Percentiles rank a stretch among this genome's conserved stretches.
Evolutionary conservation across 1,140 invertebrate species (phyloP).

Genomic region (Rhynchophorus ferrugineus): DNA sequence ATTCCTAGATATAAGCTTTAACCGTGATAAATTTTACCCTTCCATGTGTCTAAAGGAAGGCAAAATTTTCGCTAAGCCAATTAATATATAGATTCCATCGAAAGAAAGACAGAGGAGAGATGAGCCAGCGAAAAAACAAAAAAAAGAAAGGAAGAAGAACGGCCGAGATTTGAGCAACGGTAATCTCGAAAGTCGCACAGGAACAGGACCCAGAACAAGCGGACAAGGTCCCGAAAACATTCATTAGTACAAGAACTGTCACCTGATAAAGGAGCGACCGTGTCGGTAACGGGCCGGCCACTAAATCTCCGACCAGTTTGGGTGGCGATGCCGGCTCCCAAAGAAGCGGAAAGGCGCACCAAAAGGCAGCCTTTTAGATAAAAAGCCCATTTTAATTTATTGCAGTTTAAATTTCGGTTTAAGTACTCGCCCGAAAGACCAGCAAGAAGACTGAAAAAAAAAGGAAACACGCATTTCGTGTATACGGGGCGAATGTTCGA

Average conservation of each 20-base stretch:
- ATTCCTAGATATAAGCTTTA: too few relatives aligned
- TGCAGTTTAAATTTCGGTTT: constrained; percentile 15
- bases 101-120: not conserved
- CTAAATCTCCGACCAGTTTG: constrained; percentile 31
- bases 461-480: too few relatives aligned
- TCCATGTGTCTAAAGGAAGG: too few relatives aligned
- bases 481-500: too few relatives aligned
- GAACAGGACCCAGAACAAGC: constrained; percentile 16
- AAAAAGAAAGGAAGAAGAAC: too few relatives aligned
- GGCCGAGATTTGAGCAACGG: too few relatives aligned
- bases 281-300: constrained; percentile 33
- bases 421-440: too few relatives aligned
- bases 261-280: constrained; percentile 37
- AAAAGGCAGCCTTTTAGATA: constrained; percentile 17
- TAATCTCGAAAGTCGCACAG: constrained; percentile 4
- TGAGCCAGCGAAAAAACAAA: too few relatives aligned
- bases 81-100: too few relatives aligned
- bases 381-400: constrained; percentile 16
- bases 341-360: constrained; percentile 16
- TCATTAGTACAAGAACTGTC: constrained; percentile 39
- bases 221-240: constrained; percentile 32
- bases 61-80: too few relatives aligned
- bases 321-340: constrained; percentile 14
- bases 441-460: too few relatives aligned
- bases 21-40: too few relatives aligned